phyloP scores from a whole-genome alignment of 2,797 vertebrate genomes.

The Denticeps clupeoides region DNA sequence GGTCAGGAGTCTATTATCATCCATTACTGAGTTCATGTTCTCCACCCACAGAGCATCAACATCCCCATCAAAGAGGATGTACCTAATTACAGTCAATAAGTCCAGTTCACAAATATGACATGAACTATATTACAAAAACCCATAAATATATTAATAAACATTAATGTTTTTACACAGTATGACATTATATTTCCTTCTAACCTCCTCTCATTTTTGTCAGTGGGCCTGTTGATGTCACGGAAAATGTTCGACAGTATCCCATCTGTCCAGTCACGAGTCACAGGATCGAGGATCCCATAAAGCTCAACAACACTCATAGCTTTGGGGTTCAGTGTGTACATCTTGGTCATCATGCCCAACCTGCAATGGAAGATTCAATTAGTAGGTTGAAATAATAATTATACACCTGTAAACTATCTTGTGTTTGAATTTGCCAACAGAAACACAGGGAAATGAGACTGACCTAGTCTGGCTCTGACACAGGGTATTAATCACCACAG shows the following conservation, averaged over 20 bases:
- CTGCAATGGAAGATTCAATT: constrained; percentile 41
- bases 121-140: no score
- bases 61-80: constrained; percentile 83
- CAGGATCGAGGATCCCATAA: constrained; percentile 85
- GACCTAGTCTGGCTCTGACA: constrained; percentile 91
- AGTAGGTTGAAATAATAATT: not conserved
- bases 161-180: not conserved
- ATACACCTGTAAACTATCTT: not conserved
- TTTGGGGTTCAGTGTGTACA: constrained; percentile 86
- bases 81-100: no score
- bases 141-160: not conserved
- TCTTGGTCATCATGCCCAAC: constrained; percentile 75
- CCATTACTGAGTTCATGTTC: constrained; percentile 99
- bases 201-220: constrained; percentile 86
- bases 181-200: constrained; percentile 30
- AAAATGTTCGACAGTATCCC: constrained; percentile 97
- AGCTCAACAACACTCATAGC: constrained; percentile 89
- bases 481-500: constrained; percentile 86
- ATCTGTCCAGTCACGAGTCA: constrained; percentile 90
- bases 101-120: no score
- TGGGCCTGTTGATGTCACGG: constrained; percentile 86
- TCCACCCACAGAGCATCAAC: constrained; percentile 97
- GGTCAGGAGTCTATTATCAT: constrained; percentile 91
- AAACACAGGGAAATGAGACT: constrained; percentile 31
- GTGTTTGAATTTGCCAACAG: not conserved